A percentile compares a stretch with the other conserved stretches of the same genome.
phyloP scores from a whole-genome alignment of 1,140 invertebrate genomes.

The Tetramorium alpestre region DNA sequence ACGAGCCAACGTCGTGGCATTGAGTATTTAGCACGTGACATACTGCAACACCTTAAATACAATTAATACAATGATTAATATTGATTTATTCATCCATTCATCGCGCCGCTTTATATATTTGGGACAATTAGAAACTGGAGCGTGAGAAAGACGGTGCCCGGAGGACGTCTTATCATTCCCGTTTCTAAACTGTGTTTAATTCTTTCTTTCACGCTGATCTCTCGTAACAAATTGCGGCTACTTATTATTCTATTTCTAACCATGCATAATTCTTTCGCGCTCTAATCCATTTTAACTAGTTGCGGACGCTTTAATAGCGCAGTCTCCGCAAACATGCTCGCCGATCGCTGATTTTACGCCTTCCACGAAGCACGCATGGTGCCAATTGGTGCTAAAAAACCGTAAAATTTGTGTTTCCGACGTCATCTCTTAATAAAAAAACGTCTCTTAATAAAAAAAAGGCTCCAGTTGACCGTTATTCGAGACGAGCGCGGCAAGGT shows the following conservation, averaged over 20 bases:
- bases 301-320: background rate
- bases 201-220: background rate
- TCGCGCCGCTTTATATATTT: background rate
- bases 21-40: background rate
- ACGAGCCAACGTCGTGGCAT: slow-evolving; percentile 21
- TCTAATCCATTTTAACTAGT: background rate
- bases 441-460: slow-evolving; percentile 7
- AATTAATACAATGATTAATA: background rate
- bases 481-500: slow-evolving; percentile 27
- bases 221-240: background rate
- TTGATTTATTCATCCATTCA: background rate
- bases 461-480: slow-evolving; percentile 7
- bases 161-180: background rate
- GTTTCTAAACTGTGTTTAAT: background rate
- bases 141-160: background rate
- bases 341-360: background rate
- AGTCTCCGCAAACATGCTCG: background rate
- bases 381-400: background rate
- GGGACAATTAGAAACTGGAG: background rate
- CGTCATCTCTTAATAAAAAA: slow-evolving; percentile 18
- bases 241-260: slow-evolving; percentile 6
- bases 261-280: too few species aligned
- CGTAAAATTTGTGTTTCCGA: slow-evolving; percentile 42
- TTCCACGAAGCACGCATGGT: background rate
- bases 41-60: background rate